These are phyloP conservation scores for Drosophila emarginata DNA, from an alignment of 2,888 invertebrate genomes.

Conservation along the genomic window DNA sequence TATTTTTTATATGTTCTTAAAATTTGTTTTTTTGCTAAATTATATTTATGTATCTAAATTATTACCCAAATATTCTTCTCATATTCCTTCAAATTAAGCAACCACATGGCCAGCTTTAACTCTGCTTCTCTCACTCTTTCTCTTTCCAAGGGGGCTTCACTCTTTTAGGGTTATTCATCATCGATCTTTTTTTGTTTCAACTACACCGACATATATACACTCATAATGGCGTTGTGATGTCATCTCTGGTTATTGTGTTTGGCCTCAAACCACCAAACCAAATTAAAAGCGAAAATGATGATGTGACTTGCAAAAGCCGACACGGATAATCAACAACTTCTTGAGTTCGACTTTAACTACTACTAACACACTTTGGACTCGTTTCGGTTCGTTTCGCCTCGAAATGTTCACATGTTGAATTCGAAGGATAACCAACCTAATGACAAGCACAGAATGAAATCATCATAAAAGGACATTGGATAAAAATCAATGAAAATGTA, in stretches of 20 bases:
- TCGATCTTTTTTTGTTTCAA: no score
- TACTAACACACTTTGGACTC: constrained; percentile 24
- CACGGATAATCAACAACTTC: not conserved
- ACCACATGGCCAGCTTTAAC: not conserved
- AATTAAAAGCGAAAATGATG: constrained; percentile 55
- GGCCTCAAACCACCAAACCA: constrained; percentile 39
- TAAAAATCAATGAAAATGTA: constrained; percentile 58
- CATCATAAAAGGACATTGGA: constrained; percentile 41
- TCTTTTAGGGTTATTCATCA: constrained; percentile 31
- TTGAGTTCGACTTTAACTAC: not conserved
- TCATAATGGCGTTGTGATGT: constrained; percentile 60
- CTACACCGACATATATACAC: no score
- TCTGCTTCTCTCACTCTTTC: not conserved
- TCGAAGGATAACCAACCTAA: constrained; percentile 41
- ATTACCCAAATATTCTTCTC: no score
- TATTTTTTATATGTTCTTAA: no score
- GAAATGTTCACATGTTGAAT: constrained; percentile 58
- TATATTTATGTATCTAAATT: no score
- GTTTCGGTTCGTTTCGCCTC: not conserved
- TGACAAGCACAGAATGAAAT: constrained; percentile 56
- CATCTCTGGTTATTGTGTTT: constrained; percentile 51
- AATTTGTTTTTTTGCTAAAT: no score
- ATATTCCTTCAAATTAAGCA: not conserved
- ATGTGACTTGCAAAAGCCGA: constrained; percentile 41
- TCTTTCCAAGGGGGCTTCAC: not conserved